Conservation (phyloP, 2,888 invertebrate genomes). For the Poecilobothrus nobilitatus region DNA sequence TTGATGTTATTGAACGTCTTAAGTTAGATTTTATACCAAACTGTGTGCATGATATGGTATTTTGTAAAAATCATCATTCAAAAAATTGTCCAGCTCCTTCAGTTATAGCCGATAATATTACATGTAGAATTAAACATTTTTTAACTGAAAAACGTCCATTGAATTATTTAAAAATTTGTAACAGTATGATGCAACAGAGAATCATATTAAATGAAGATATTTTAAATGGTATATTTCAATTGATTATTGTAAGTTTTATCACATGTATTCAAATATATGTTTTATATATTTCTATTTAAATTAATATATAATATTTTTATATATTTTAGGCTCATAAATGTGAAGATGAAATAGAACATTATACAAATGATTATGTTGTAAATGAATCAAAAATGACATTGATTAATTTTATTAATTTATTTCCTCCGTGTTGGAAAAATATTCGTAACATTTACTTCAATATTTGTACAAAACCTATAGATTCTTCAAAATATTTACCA, state of each 20-base stretch:
- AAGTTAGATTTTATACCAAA: conserved; percentile 32
- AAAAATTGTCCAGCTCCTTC: conserved; percentile 30
- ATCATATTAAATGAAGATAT: background rate
- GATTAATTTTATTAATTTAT: conserved; percentile 32
- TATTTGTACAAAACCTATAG: conserved; percentile 28
- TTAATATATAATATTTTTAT: background rate
- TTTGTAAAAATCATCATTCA: conserved; percentile 35
- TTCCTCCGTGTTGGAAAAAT: conserved; percentile 41
- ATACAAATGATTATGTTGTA: conserved; percentile 23
- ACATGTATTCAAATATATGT: no score
- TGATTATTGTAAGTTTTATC: background rate
- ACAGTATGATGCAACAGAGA: background rate
- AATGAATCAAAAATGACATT: conserved; percentile 31
- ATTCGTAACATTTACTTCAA: conserved; percentile 33
- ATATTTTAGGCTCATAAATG: conserved; percentile 27
- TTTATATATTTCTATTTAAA: conserved; percentile 15
- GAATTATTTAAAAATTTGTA: conserved; percentile 30
- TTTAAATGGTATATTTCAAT: background rate
- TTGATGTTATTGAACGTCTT: conserved; percentile 33
- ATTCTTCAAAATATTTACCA: conserved; percentile 23
- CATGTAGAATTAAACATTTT: conserved; percentile 27
- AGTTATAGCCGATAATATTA: conserved; percentile 25
- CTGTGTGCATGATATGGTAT: conserved; percentile 33
- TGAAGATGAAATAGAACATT: conserved; percentile 20
- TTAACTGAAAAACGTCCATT: conserved; percentile 20